phyloP scores from a whole-genome alignment of 2,888 invertebrate genomes.

The Agrochola circellaris region DNA sequence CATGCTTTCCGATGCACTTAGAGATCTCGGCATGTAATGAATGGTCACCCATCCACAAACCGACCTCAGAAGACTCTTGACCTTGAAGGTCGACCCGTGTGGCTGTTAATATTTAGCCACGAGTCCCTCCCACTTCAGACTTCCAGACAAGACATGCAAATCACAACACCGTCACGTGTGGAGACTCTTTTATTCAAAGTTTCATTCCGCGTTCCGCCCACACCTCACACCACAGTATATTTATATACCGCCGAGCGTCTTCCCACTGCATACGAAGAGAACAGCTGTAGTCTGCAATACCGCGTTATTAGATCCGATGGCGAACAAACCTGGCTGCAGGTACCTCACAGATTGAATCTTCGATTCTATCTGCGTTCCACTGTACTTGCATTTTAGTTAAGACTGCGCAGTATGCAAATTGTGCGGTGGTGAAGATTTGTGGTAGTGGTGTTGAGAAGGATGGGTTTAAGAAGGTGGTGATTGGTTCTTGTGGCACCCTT shows the following conservation, averaged over 20 bases:
- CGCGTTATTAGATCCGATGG: slow-evolving; percentile 70
- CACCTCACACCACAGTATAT: slow-evolving; percentile 35
- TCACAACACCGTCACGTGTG: neutral
- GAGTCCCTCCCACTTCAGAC: no score
- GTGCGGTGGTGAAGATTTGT: slow-evolving; percentile 18
- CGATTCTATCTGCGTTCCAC: slow-evolving; percentile 50
- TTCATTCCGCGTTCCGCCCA: slow-evolving; percentile 20
- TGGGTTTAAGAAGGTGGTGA: neutral
- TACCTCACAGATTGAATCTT: slow-evolving; percentile 53
- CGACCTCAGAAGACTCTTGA: no score
- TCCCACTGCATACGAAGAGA: slow-evolving; percentile 66
- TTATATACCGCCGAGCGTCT: slow-evolving; percentile 56
- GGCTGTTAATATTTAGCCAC: no score
- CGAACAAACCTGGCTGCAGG: slow-evolving; percentile 66
- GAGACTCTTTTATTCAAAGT: neutral
- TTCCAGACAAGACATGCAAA: neutral
- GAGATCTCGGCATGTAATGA: no score
- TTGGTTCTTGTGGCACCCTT: neutral
- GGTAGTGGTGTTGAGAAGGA: neutral
- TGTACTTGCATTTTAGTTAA: slow-evolving; percentile 38
- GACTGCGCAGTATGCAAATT: slow-evolving; percentile 26
- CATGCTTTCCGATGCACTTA: no score
- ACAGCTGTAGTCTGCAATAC: slow-evolving; percentile 73
- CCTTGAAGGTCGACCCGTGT: no score
- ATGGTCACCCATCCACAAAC: no score